Conservation (phyloP, 2,113 vertebrate genomes). For the Hyperoodon ampullatus region DNA sequence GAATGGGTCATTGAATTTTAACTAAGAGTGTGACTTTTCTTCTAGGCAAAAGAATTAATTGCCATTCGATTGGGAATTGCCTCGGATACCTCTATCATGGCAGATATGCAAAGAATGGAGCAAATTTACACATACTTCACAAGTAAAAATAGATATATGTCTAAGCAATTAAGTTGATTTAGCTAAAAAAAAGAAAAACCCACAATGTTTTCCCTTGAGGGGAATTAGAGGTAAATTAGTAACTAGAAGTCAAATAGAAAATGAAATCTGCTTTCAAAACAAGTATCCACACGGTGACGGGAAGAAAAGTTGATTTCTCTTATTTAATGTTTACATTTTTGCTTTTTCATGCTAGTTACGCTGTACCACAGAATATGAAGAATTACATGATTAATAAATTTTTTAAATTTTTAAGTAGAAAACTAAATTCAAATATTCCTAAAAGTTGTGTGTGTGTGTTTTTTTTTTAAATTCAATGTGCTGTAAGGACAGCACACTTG, state of each 20-base stretch:
- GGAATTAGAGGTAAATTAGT: background rate
- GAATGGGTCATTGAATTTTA: background rate
- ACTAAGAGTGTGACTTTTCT: background rate
- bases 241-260: background rate
- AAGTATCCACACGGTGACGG: fast-evolving
- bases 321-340: background rate
- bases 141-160: background rate
- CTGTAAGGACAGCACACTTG: fast-evolving
- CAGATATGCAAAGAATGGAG: background rate
- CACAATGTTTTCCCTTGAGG: background rate
- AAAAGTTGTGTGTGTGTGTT: background rate
- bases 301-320: background rate
- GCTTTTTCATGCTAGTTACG: no score
- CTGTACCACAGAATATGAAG: background rate
- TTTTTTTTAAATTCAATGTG: background rate
- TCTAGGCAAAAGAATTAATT: background rate
- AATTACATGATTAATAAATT: fast-evolving
- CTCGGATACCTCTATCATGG: background rate
- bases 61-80: background rate
- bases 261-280: background rate
- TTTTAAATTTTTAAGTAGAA: background rate
- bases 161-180: background rate
- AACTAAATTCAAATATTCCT: background rate
- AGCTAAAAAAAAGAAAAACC: background rate
- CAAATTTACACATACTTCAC: background rate